Evolutionary conservation across 2,113 vertebrate species (phyloP).

Genomic region (Siphamia tubifer): DNA sequence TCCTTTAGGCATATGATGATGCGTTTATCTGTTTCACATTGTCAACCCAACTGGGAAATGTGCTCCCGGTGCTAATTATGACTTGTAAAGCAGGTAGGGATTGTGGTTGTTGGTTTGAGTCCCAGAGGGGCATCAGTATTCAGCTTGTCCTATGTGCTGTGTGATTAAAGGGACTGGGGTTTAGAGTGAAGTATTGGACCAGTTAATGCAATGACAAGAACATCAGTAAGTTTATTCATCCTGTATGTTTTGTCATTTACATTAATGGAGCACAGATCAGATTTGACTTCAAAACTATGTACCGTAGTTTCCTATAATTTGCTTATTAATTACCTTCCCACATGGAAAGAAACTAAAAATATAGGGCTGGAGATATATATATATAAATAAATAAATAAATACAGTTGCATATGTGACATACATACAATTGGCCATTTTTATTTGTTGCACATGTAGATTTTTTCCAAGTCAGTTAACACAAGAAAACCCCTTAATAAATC

Average conservation of each 20-base stretch:
- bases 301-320: no score
- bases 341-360: no score
- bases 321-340: no score
- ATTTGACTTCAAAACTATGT: no score
- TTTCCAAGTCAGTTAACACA: no score
- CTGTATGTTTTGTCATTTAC: neutral
- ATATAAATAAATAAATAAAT: no score
- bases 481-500: no score
- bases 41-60: slow-evolving; percentile 45
- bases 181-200: slow-evolving; percentile 45
- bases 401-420: no score
- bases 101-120: slow-evolving; percentile 68
- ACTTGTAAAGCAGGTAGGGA: slow-evolving; percentile 64
- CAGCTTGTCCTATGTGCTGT: slow-evolving; percentile 59
- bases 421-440: no score
- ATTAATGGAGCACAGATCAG: no score
- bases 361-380: no score
- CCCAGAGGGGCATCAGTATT: slow-evolving; percentile 71
- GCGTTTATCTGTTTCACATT: slow-evolving; percentile 26
- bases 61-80: slow-evolving; percentile 68
- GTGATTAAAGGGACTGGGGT: slow-evolving; percentile 66
- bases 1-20: slow-evolving; percentile 19
- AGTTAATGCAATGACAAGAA: slow-evolving; percentile 46
- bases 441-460: no score
- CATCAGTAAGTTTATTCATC: neutral